These are phyloP conservation scores for Ferdinandea cuprea DNA, from an alignment of 2,888 invertebrate genomes.

Conservation along the genomic window DNA sequence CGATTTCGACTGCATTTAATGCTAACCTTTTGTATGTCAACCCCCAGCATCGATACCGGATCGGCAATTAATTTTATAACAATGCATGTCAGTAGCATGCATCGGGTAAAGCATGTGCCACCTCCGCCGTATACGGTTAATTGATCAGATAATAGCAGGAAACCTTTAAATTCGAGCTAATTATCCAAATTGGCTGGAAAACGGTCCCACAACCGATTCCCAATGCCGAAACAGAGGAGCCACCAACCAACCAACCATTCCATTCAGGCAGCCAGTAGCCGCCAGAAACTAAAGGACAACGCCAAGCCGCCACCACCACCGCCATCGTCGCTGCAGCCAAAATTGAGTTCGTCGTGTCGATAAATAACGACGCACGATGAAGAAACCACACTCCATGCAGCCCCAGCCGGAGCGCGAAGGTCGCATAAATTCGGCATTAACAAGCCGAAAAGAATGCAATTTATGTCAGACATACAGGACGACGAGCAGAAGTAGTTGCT, in stretches of 20 bases:
- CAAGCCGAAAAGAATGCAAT: constrained; percentile 67
- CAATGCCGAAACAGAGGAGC: constrained; percentile 17
- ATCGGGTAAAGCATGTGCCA: constrained; percentile 32
- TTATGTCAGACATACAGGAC: constrained; percentile 42
- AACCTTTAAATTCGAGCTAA: constrained; percentile 71
- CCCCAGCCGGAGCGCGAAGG: constrained; percentile 15
- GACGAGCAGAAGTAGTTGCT: constrained; percentile 13
- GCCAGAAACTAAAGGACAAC: constrained; percentile 30
- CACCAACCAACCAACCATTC: constrained; percentile 13
- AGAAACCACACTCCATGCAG: constrained; percentile 28
- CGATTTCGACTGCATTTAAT: not conserved
- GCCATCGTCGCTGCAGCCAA: constrained; percentile 19
- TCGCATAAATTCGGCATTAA: constrained; percentile 72
- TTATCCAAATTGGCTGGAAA: constrained; percentile 67
- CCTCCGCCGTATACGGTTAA: constrained; percentile 41
- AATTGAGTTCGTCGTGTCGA: constrained; percentile 64
- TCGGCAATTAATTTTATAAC: constrained; percentile 57
- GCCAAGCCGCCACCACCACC: constrained; percentile 16
- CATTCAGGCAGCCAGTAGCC: constrained; percentile 11
- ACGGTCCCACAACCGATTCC: constrained; percentile 15
- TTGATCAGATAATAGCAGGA: constrained; percentile 66
- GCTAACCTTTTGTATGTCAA: constrained; percentile 21
- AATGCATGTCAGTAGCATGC: constrained; percentile 37
- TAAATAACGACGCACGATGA: constrained; percentile 67
- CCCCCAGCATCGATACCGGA: constrained; percentile 14